Conservation (phyloP, 2,888 invertebrate genomes). For the Ligdia adustata region DNA sequence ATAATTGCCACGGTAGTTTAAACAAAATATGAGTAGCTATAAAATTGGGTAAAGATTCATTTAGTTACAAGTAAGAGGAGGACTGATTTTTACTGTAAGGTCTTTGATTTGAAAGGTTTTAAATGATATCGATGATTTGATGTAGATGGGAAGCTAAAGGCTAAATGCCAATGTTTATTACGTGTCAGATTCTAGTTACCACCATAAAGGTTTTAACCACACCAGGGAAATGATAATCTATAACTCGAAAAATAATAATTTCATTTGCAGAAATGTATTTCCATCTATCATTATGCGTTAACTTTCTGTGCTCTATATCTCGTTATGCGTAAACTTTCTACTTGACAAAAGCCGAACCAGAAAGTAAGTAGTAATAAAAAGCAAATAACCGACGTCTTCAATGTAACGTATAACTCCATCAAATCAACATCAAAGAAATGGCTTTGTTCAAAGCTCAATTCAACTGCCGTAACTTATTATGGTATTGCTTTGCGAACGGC, state of each 20-base stretch:
- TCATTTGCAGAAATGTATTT: neutral
- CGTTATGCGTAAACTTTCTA: conserved; percentile 9
- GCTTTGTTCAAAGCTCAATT: conserved; percentile 40
- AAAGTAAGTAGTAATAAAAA: conserved; percentile 28
- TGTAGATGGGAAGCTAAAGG: no score
- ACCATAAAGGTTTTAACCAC: no score
- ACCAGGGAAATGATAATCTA: neutral
- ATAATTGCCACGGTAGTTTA: conserved; percentile 17
- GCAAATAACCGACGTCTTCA: conserved; percentile 27
- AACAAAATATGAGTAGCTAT: conserved; percentile 21
- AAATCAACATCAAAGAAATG: conserved; percentile 39
- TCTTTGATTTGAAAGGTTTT: no score
- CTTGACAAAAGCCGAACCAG: conserved; percentile 10
- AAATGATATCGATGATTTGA: no score
- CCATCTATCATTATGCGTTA: no score
- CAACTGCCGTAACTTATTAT: conserved; percentile 40
- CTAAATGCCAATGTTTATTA: no score
- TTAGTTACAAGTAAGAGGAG: no score
- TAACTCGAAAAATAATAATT: neutral
- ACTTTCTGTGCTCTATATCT: no score
- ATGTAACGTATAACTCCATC: conserved; percentile 34
- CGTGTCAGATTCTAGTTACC: no score
- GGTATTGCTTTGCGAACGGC: conserved; percentile 30
- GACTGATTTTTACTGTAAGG: no score
- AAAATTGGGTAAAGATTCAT: no score